Base-by-base conservation (phyloP, 2,888 invertebrate species). In the Penaeus monodon region DNA sequence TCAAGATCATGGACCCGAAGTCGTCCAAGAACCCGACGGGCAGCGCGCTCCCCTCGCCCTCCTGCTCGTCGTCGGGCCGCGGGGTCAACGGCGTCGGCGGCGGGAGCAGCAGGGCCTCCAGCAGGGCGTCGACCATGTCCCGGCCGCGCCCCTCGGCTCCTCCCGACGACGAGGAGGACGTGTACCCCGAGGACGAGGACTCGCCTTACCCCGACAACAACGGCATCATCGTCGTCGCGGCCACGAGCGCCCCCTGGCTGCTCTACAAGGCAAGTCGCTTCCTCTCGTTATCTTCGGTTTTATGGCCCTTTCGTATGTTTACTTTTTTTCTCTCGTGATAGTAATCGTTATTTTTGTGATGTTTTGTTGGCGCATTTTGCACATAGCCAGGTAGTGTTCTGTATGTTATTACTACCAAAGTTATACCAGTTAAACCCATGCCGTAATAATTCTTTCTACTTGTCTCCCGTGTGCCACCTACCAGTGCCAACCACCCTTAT, bases 201-300 rank as follows among this genome's bases (percentile, higher is more conserved):
- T 82, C 88, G 6, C 74, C 84, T 6, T 89, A 87, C 70, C 90
- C 90, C 14, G 90, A 90, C 77, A 90, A 90, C 65, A 90, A 90
- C 63, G 90, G 90, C 63, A 87, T 90, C 70, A 90, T 90, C 29
- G 86, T 90, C 22, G 90, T 90, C 12, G 90, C 90, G 0, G 88
- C 90, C 80, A 90, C 90, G 27, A 90, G 88, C 73, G 17, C 87
- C 14, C 90, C 90, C 2, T 90, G 90, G 90, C 77, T 83, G 29
- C 87, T 90, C 10, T 89, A 89, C 44, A 89, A 89, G 88, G 89
- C 88, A 70, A n/a, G 79, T 12, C 44, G 12, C 29, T 0, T 27
- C 29, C 49, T 70, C 24, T 14, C 14, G 29, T 17, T n/a, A 27
- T n/a, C 27, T 79, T n/a, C 64, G 29, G 1, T 44, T 20, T 27